phyloP scores from a whole-genome alignment of 2,888 invertebrate genomes.

The Dendrolimus pini region DNA sequence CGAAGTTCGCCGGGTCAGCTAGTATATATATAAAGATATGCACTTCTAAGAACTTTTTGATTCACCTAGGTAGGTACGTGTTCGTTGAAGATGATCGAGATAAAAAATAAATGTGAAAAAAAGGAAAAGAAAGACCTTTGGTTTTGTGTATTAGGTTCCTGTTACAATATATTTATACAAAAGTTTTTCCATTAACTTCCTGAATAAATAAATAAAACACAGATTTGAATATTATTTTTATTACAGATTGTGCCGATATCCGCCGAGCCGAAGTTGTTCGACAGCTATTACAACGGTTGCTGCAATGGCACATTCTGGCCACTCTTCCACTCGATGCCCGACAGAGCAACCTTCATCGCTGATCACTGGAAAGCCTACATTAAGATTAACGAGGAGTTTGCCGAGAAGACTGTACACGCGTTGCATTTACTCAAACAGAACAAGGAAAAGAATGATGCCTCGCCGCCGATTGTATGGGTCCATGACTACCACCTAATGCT shows the following conservation, averaged over 20 bases:
- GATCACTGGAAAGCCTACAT: slow-evolving; percentile 91
- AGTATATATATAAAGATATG: too few relatives aligned
- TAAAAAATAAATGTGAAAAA: too few relatives aligned
- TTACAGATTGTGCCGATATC: slow-evolving; percentile 87
- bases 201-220: too few relatives aligned
- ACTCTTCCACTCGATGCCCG: slow-evolving; percentile 94
- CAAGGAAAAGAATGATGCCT: slow-evolving; percentile 52
- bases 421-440: slow-evolving; percentile 72
- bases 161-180: too few relatives aligned
- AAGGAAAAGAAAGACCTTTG: too few relatives aligned
- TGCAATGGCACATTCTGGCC: slow-evolving; percentile 96
- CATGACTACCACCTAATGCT: slow-evolving; percentile 97
- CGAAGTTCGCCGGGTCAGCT: too few relatives aligned
- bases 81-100: too few relatives aligned
- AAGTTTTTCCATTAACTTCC: too few relatives aligned
- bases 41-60: too few relatives aligned
- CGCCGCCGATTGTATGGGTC: slow-evolving; percentile 91
- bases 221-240: neutral
- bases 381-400: slow-evolving; percentile 88
- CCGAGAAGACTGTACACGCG: slow-evolving; percentile 85
- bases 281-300: slow-evolving; percentile 94
- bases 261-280: slow-evolving; percentile 85
- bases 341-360: slow-evolving; percentile 87
- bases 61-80: too few relatives aligned
- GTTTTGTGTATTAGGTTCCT: too few relatives aligned